These are phyloP conservation scores for Coilia nasus DNA, from an alignment of 2,797 vertebrate species.

Conservation along the genomic window DNA sequence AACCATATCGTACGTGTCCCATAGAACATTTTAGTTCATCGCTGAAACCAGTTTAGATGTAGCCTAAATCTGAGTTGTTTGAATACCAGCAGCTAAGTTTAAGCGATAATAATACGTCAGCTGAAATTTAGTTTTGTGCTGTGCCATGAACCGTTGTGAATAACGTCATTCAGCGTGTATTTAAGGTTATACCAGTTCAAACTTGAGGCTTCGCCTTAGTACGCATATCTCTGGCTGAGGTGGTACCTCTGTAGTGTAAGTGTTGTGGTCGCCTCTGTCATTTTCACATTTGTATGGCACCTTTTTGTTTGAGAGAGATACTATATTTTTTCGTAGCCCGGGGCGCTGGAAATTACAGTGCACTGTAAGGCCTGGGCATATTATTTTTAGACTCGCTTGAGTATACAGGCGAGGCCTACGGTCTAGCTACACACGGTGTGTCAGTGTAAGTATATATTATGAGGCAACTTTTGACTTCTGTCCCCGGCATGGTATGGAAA, in stretches of 20 bases:
- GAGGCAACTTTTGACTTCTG: not conserved
- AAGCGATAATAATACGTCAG: not conserved
- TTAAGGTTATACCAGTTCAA: conserved; percentile 24
- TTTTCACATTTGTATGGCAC: conserved; percentile 28
- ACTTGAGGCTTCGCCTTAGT: not conserved
- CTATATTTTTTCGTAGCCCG: conserved; percentile 28
- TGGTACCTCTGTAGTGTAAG: not conserved
- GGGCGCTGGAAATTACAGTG: conserved; percentile 36
- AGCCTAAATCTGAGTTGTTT: not conserved
- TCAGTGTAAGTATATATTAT: not conserved
- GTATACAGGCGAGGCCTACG: conserved; percentile 4
- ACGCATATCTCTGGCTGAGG: not conserved
- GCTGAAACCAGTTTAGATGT: not conserved
- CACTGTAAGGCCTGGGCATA: conserved; percentile 11
- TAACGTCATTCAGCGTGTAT: conserved; percentile 24
- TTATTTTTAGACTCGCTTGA: conserved; percentile 42
- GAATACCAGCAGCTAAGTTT: not conserved
- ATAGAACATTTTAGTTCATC: not conserved
- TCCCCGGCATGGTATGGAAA: not conserved
- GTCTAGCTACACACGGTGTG: conserved; percentile 18
- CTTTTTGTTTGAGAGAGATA: not conserved
- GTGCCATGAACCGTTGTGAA: conserved; percentile 9
- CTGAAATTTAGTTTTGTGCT: not conserved
- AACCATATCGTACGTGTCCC: not conserved
- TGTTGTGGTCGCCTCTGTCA: not conserved